Evolutionary conservation across 2,888 invertebrate species (phyloP).

Genomic region (Nephrotoma flavescens): DNA sequence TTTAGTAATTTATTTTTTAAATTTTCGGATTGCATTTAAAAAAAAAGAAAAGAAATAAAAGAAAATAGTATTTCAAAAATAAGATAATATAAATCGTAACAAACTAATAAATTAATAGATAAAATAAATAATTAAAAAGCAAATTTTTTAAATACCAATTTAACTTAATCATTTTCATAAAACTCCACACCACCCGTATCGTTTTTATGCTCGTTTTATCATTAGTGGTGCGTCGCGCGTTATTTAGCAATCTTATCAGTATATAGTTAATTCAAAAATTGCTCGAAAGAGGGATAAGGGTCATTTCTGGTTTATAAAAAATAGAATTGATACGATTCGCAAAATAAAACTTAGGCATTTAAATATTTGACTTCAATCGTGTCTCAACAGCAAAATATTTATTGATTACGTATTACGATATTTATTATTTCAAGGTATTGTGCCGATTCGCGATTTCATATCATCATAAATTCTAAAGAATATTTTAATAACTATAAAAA

Average conservation of each 20-base stretch:
- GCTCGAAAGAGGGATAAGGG: too few relatives aligned
- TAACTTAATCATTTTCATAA: background rate
- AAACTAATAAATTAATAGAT: background rate
- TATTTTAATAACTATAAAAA: background rate
- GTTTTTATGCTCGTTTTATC: background rate
- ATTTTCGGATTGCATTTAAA: conserved; percentile 37
- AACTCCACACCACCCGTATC: background rate
- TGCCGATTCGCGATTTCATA: background rate
- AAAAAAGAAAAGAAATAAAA: conserved; percentile 24
- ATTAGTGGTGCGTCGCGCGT: too few relatives aligned
- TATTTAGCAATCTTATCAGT: too few relatives aligned
- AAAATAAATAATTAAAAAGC: background rate
- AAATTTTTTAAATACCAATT: background rate
- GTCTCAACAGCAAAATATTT: background rate
- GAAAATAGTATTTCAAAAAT: background rate
- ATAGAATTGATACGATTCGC: background rate
- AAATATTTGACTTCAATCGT: background rate
- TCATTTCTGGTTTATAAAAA: background rate
- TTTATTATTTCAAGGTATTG: background rate
- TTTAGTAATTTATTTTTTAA: background rate
- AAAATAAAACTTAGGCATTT: background rate
- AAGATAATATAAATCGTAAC: background rate
- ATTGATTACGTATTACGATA: background rate
- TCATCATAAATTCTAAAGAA: background rate
- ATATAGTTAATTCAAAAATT: too few relatives aligned